These are phyloP conservation scores for Thelaira solivaga DNA, from an alignment of 2,888 invertebrate genomes.

Conservation along the genomic window DNA sequence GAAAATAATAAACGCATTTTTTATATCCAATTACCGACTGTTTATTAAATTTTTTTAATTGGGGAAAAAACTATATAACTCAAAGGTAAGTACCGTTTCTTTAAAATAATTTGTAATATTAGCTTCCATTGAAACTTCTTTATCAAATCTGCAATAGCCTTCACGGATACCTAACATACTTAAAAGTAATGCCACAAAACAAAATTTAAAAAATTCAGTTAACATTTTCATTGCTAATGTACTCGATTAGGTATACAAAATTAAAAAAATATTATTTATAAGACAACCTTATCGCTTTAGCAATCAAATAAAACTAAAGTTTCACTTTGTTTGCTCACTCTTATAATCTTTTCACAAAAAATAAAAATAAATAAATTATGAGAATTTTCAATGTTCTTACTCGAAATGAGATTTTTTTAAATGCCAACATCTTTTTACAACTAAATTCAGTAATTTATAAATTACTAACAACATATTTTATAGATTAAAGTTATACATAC, in stretches of 20 bases:
- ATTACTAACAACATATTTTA: too few species aligned
- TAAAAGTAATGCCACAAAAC: constrained; percentile 12
- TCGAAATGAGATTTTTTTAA: too few species aligned
- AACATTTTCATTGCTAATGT: constrained; percentile 13
- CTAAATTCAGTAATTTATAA: too few species aligned
- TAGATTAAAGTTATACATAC: too few species aligned
- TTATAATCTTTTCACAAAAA: not conserved
- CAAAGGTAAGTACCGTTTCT: constrained; percentile 26
- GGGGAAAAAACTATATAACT: not conserved
- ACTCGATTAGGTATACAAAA: not conserved
- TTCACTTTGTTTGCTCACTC: not conserved
- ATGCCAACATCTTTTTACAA: too few species aligned
- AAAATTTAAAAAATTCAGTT: constrained; percentile 13
- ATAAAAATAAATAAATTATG: too few species aligned
- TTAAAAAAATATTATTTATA: not conserved
- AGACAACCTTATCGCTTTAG: constrained; percentile 11
- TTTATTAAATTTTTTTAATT: not conserved
- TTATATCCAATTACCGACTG: not conserved
- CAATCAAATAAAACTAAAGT: constrained; percentile 10
- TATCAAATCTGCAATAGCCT: not conserved
- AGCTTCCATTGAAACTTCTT: constrained; percentile 27
- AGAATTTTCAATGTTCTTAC: too few species aligned
- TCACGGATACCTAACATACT: constrained; percentile 3
- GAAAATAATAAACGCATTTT: too few species aligned
- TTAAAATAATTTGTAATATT: constrained; percentile 18